Base-by-base conservation (phyloP, 1,140 invertebrate species). In the Pemphigus obesinymphae region DNA sequence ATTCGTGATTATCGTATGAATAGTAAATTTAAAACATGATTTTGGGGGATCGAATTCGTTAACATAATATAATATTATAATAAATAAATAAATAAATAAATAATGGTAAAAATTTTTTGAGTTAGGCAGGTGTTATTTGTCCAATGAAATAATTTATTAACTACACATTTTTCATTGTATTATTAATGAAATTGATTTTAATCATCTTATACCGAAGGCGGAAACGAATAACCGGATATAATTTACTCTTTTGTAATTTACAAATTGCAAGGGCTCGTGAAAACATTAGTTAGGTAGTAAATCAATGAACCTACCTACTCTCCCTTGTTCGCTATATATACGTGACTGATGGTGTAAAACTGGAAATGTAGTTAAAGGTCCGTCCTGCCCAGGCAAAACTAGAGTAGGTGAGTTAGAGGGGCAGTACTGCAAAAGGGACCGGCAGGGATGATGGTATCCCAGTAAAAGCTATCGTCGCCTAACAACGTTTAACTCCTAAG, bases 401-500 rank as follows among this genome's bases (percentile, higher is more conserved):
- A 17, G 66, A 70, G 66, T 43, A 43, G 66, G 40, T 48, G 40
- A 15, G 68, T 29, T 29, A 72, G 68, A 23, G 68, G 45, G 26
- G 68, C 29, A 31, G 17, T 31, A 31, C 45, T 29, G 43, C 15
- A 45, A 72, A 72, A 50, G 43, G 26, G 26, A n/a, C 45, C 26
- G 45, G 45, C 37, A 10, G 10, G 4, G 26, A 72, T 20, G 75
- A 43, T 58, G 55, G 53, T 58, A 61, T 78, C 53, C 76, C 76
- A 45, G 76, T 29, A 40, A 78, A 58, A 78, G 73, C 76, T 80
- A 80, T 80, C 76, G 76, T 80, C 76, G 76, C 76, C 76, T 80
- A 80, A 80, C 55, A 63, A 80, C 76, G 76, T 80, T 80, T 80
- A 80, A 80, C 53, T 80, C 76, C 55, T 80, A 80, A 80, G 76